Conservation (phyloP, 2,888 invertebrate species). For the Shargacucullia verbasci region DNA sequence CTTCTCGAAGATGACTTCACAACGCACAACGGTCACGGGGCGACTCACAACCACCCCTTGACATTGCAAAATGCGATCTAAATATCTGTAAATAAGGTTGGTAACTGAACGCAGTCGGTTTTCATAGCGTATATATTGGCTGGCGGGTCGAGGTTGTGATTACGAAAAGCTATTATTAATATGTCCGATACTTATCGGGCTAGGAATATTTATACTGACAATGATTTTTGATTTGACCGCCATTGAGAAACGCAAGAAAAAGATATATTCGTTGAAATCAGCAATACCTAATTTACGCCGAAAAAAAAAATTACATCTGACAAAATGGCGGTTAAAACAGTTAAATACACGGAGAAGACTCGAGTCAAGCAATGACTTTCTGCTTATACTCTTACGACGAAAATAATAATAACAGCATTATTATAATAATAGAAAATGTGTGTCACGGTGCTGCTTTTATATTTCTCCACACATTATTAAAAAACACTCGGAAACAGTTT, state of each 20-base stretch:
- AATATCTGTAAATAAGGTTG: conserved; percentile 58
- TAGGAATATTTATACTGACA: conserved; percentile 39
- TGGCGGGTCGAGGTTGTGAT: conserved; percentile 58
- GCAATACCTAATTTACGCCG: too few relatives aligned
- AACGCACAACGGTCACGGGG: conserved; percentile 83
- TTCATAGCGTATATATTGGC: conserved; percentile 79
- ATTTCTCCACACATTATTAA: conserved; percentile 28
- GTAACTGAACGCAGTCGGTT: conserved; percentile 61
- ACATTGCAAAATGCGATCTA: conserved; percentile 84
- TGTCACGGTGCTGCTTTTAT: conserved; percentile 40
- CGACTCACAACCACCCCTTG: conserved; percentile 74
- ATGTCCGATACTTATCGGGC: conserved; percentile 24
- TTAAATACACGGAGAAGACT: conserved; percentile 31
- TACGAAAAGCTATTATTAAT: conserved; percentile 47
- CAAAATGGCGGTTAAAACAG: conserved; percentile 10
- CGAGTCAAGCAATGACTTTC: not conserved
- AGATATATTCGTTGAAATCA: too few relatives aligned
- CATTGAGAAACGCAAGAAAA: too few relatives aligned
- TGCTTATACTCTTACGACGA: conserved; percentile 10
- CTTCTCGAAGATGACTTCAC: conserved; percentile 78
- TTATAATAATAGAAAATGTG: conserved; percentile 12
- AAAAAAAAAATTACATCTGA: not conserved
- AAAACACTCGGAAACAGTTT: conserved; percentile 28
- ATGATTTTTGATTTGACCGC: conserved; percentile 22
- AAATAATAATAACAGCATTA: not conserved